These are phyloP conservation scores for Habropoda laboriosa DNA, from an alignment of 1,140 invertebrate genomes.

Conservation along the genomic window DNA sequence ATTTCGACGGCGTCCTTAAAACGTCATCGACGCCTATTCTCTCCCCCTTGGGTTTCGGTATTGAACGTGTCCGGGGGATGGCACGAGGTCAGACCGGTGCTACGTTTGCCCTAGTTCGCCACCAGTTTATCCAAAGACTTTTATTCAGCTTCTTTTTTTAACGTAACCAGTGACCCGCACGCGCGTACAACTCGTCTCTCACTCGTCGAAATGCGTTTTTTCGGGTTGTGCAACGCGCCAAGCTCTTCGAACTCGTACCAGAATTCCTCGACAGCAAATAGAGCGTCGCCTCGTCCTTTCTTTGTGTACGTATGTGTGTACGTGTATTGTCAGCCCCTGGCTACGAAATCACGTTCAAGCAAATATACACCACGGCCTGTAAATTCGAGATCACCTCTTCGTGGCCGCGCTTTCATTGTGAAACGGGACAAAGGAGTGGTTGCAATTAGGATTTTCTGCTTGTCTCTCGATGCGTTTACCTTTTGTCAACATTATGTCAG, in stretches of 20 bases:
- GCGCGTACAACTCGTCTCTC: background rate
- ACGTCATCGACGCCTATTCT: background rate
- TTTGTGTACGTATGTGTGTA: too few relatives aligned
- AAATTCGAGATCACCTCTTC: too few relatives aligned
- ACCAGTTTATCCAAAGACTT: constrained; percentile 14
- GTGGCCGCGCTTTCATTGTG: background rate
- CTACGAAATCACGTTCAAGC: background rate
- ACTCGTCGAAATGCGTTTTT: constrained; percentile 16
- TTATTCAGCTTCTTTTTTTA: constrained; percentile 40
- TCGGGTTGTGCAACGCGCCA: constrained; percentile 29
- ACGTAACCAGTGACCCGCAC: constrained; percentile 23
- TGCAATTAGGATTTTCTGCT: too few relatives aligned
- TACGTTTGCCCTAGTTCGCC: constrained; percentile 23
- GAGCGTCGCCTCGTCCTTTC: background rate
- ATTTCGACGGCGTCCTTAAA: constrained; percentile 5
- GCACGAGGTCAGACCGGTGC: constrained; percentile 19
- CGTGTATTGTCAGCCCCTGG: background rate
- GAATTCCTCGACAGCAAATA: constrained; percentile 29
- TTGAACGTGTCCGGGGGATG: constrained; percentile 17
- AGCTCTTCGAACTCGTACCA: constrained; percentile 24
- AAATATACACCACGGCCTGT: background rate
- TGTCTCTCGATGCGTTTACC: too few relatives aligned
- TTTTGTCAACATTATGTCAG: too few relatives aligned
- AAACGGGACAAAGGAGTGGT: background rate
- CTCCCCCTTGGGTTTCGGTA: constrained; percentile 10